Evolutionary conservation across 2,113 vertebrate species (phyloP).

Genomic region (Sterna hirundo): DNA sequence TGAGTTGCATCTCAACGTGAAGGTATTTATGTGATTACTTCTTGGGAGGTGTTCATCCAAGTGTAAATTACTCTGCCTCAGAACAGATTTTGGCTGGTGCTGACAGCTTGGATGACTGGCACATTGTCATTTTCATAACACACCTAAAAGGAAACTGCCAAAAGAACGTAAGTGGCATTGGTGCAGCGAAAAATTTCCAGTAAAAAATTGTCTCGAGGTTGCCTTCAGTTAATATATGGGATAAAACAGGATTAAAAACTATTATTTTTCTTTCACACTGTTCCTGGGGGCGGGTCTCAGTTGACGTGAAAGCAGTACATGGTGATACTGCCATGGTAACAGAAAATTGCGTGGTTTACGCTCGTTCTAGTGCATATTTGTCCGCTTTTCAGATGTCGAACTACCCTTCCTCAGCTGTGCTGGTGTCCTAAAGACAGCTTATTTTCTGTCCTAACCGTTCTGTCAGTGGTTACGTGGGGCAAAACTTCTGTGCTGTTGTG

Average conservation of each 20-base stretch:
- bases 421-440: neutral
- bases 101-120: conserved; percentile 81
- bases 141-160: conserved; percentile 77
- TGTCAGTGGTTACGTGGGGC: neutral
- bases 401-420: neutral
- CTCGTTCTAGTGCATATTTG: neutral
- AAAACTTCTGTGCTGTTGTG: neutral
- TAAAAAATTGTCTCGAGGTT: conserved; percentile 42
- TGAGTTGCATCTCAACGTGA: conserved; percentile 48
- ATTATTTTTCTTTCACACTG: neutral
- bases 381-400: neutral
- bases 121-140: conserved; percentile 81
- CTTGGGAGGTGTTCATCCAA: conserved; percentile 74
- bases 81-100: conserved; percentile 72
- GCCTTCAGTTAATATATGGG: conserved; percentile 28
- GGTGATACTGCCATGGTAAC: neutral
- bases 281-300: neutral
- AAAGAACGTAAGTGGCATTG: conserved; percentile 65
- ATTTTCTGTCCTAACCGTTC: neutral
- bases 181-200: conserved; percentile 31
- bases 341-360: neutral
- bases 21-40: conserved; percentile 71
- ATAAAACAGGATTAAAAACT: neutral
- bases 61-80: conserved; percentile 77
- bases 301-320: neutral